A percentile compares a stretch with the other conserved stretches of the same genome.
Conservation (phyloP, 2,888 invertebrate genomes). For the Sphaerophoria rueppellii region DNA sequence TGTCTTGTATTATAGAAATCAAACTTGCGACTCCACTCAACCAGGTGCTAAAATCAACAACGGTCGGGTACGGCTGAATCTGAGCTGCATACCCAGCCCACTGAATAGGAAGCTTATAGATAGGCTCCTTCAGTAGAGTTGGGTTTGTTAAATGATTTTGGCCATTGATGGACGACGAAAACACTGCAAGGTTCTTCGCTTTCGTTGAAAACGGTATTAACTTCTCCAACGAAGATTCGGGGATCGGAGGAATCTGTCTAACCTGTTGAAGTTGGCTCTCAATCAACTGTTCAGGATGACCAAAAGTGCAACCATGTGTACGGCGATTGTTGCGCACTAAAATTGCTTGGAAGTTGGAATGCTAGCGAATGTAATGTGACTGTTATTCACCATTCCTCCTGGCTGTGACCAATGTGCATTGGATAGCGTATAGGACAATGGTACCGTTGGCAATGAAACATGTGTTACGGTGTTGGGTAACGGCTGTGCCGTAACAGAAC, state of each 20-base stretch:
- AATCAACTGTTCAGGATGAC: constrained; percentile 59
- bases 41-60: constrained; percentile 49
- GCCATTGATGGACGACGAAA: no score
- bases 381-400: no score
- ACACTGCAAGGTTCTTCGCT: constrained; percentile 49
- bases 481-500: no score
- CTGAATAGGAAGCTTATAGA: constrained; percentile 19
- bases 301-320: constrained; percentile 49
- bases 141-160: constrained; percentile 49
- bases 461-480: no score
- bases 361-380: no score
- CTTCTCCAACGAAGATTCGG: constrained; percentile 41
- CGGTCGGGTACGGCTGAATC: constrained; percentile 32
- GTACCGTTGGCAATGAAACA: no score
- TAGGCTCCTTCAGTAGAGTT: constrained; percentile 26
- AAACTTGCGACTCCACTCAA: constrained; percentile 34
- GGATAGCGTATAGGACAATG: no score
- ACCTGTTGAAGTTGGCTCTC: constrained; percentile 44
- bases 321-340: no score
- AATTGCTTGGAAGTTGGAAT: no score
- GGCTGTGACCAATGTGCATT: no score
- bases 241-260: constrained; percentile 34
- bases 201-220: constrained; percentile 42
- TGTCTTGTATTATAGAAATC: constrained; percentile 31
- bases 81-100: constrained; percentile 49